phyloP scores from a whole-genome alignment of 2,888 invertebrate species.

The Drosophila paranaensis region DNA sequence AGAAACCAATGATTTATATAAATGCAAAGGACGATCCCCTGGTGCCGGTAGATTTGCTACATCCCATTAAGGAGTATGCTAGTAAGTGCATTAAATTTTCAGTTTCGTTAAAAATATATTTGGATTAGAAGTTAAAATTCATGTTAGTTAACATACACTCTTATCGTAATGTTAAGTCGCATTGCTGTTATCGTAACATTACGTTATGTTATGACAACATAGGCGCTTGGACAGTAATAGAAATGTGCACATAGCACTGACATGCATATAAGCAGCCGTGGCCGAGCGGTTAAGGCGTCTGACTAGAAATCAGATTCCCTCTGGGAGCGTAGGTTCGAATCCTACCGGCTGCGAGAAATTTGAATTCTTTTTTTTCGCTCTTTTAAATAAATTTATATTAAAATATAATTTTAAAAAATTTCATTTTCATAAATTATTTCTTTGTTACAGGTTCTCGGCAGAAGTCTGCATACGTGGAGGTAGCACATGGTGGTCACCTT shows the following conservation, averaged over 20 bases:
- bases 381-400: too few species aligned
- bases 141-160: background rate
- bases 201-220: slow-evolving; percentile 29
- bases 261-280: slow-evolving; percentile 81
- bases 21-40: slow-evolving; percentile 97
- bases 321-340: slow-evolving; percentile 85
- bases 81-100: slow-evolving; percentile 86
- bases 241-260: slow-evolving; percentile 13
- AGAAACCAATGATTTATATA: slow-evolving; percentile 94
- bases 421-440: background rate
- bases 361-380: slow-evolving; percentile 4
- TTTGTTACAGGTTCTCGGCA: slow-evolving; percentile 87
- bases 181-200: slow-evolving; percentile 25
- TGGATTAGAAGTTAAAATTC: background rate
- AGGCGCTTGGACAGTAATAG: background rate
- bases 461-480: slow-evolving; percentile 90
- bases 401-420: too few species aligned
- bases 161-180: slow-evolving; percentile 9
- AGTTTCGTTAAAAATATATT: background rate
- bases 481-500: slow-evolving; percentile 96
- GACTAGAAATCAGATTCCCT: slow-evolving; percentile 85
- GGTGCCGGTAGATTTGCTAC: slow-evolving; percentile 91
- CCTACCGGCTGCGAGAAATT: slow-evolving; percentile 82
- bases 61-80: slow-evolving; percentile 90
- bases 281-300: slow-evolving; percentile 85